These are phyloP conservation scores for Setipinna tenuifilis DNA, from an alignment of 2,797 vertebrate genomes.

Conservation along the genomic window DNA sequence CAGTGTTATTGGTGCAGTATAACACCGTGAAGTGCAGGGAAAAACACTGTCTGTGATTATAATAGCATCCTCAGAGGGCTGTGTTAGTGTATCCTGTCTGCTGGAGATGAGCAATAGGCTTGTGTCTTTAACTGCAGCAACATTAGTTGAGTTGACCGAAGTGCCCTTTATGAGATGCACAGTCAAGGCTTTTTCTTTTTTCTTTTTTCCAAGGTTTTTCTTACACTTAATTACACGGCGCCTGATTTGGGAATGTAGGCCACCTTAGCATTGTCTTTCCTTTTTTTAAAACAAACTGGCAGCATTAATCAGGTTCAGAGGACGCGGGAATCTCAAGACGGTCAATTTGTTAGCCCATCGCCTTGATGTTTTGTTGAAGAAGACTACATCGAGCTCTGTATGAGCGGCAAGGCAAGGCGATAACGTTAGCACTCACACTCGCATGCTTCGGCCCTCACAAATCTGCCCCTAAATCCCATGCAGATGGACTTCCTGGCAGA, in stretches of 20 bases:
- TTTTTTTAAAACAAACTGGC: neutral
- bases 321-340: constrained; percentile 2
- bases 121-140: neutral
- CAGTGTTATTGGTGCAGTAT: neutral
- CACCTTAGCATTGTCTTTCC: neutral
- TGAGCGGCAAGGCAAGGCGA: too few relatives aligned
- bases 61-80: neutral
- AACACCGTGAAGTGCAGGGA: neutral
- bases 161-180: constrained; percentile 16
- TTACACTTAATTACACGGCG: neutral
- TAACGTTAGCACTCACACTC: constrained; percentile 13
- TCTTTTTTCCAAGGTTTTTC: neutral
- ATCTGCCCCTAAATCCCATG: constrained; percentile 19
- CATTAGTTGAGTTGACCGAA: neutral
- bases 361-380: constrained; percentile 4
- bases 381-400: constrained; percentile 15
- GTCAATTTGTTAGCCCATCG: constrained; percentile 20
- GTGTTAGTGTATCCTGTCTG: neutral
- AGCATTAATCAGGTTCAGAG: constrained; percentile 8
- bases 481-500: constrained; percentile 61
- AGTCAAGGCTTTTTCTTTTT: neutral
- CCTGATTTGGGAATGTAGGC: neutral
- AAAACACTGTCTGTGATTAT: neutral
- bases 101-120: neutral
- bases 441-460: constrained; percentile 4